phyloP scores from a whole-genome alignment of 2,113 vertebrate genomes.

The Stegostoma tigrinum region DNA sequence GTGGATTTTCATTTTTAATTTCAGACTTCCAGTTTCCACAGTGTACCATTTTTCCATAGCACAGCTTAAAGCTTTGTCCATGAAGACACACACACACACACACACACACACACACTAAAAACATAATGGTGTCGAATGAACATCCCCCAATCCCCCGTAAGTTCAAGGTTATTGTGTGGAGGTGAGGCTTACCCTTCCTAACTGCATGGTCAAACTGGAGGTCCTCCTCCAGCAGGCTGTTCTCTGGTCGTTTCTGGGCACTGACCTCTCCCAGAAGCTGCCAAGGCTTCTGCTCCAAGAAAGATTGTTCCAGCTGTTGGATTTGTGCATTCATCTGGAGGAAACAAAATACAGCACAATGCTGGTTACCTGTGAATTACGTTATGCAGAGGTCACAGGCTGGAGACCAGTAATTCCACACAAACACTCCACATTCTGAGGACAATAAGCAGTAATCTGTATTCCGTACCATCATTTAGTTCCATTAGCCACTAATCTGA shows the following conservation, averaged over 20 bases:
- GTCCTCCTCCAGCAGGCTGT: conserved; percentile 87
- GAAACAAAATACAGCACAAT: background rate
- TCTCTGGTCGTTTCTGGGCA: conserved; percentile 79
- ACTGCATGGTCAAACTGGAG: conserved; percentile 79
- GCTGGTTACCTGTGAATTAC: background rate
- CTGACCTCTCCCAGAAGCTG: conserved; percentile 85
- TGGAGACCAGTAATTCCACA: background rate
- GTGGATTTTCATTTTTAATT: background rate
- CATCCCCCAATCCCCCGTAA: too few species aligned
- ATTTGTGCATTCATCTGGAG: conserved; percentile 82
- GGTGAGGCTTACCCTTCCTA: conserved; percentile 61
- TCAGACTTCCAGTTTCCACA: background rate
- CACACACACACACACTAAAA: background rate
- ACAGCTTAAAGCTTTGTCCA: background rate
- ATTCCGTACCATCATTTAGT: background rate
- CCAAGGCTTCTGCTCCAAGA: conserved; percentile 83
- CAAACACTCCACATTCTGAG: background rate
- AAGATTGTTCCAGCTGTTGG: conserved; percentile 67
- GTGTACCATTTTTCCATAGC: background rate
- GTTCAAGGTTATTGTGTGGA: background rate
- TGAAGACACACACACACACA: background rate
- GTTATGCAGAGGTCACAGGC: background rate
- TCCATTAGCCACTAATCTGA: background rate
- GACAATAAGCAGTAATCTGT: background rate
- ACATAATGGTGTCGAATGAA: background rate